Base-by-base conservation (phyloP, 2,888 invertebrate genomes). In the Apodemia zela region DNA sequence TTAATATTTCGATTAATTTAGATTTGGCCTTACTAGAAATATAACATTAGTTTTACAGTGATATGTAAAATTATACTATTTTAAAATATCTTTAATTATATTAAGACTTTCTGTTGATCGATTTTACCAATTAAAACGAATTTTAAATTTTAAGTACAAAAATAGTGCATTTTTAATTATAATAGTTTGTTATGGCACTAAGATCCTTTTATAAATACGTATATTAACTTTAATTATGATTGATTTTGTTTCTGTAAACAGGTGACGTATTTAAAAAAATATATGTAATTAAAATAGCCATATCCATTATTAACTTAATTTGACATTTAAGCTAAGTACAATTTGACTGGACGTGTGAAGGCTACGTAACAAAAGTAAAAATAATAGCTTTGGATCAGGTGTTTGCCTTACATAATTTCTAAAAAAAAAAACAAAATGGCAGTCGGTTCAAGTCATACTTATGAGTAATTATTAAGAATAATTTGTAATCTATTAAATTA, bases 401-500 rank as follows among this genome's bases (percentile, higher is more conserved):
- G 68, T 70, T 66, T 68, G 67, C 62, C 57, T 68, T 66, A 66
- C 65, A 67, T 71, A 67, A 69, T 71, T 38, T 13, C 11, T 38
- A 38, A 38, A 64, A 66, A 54, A 62, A 64, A 49, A 64, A 60
- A 61, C 25, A 29, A n/a, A 17, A 57, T 57, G 54, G 54, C 29
- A 15, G 54, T 15, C 54, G 54, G 54, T 57, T 57, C 25, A 29
- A 57, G 54, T 7, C 13, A 57, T 57, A 63, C 65, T 67, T 63
- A 63, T 63, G 63, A 65, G 64, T 67, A 66, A 66, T 67, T 60
- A 67, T 72, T 67, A 69, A 70, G 69, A 63, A 65, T 73, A 69
- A 65, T 67, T 71, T 74, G 71, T 76, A 75, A 73, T 72, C 72
- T 75, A 74, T 72, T 66, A 73, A 71, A 70, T 72, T 74, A 71